A percentile compares a stretch with the other conserved stretches of the same genome.
Conservation (phyloP, 2,113 vertebrate genomes). For the Pipra filicauda region DNA sequence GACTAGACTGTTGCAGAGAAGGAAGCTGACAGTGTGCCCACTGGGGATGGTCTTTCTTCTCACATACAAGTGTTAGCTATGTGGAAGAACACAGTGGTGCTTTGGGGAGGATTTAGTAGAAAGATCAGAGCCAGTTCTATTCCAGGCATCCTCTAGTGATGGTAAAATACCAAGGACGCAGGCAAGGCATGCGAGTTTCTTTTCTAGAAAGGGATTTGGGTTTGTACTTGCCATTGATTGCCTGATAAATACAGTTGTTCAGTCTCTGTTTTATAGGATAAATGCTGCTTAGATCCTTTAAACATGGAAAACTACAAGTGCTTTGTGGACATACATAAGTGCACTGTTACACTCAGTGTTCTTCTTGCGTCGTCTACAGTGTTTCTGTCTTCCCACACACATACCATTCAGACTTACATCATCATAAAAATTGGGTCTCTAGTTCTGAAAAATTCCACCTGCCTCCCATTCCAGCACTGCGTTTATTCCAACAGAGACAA, state of each 20-base stretch:
- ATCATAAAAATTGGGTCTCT: not conserved
- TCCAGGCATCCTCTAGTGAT: not conserved
- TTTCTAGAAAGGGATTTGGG: not conserved
- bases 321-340: not conserved
- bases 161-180: not conserved
- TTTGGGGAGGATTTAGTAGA: not conserved
- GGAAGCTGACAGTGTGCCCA: not conserved
- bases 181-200: fast-evolving
- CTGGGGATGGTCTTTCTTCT: constrained; percentile 14
- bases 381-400: not conserved
- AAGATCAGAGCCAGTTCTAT: not conserved
- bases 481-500: not conserved
- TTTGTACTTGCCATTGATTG: not conserved
- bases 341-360: not conserved
- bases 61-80: not conserved
- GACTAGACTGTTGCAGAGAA: not conserved
- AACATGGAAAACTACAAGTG: not conserved
- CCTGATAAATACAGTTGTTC: not conserved
- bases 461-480: not conserved
- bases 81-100: not conserved
- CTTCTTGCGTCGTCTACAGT: not conserved
- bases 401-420: not conserved
- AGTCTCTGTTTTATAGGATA: not conserved
- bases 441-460: constrained; percentile 50
- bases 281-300: not conserved